Conservation (phyloP, 2,888 invertebrate genomes). For the Choristoneura rosaceana region DNA sequence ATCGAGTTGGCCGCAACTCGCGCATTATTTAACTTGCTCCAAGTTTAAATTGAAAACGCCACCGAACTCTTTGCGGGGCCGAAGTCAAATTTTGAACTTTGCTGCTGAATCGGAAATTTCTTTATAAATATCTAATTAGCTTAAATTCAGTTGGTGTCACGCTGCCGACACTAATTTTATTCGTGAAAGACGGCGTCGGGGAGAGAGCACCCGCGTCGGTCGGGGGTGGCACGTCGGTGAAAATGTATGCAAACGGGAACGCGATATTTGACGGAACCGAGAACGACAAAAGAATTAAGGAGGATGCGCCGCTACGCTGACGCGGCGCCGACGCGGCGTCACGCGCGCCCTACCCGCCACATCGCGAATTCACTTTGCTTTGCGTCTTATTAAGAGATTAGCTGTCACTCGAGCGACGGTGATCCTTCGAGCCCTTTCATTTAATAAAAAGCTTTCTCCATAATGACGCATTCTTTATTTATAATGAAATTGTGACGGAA, state of each 20-base stretch:
- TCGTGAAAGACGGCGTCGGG: slow-evolving; percentile 79
- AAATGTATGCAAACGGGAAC: slow-evolving; percentile 84
- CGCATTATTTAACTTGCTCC: slow-evolving; percentile 84
- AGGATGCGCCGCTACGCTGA: slow-evolving; percentile 50
- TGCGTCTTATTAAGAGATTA: slow-evolving; percentile 73
- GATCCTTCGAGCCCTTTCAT: slow-evolving; percentile 60
- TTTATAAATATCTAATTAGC: slow-evolving; percentile 86
- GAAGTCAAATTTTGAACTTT: slow-evolving; percentile 85
- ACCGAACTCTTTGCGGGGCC: slow-evolving; percentile 82
- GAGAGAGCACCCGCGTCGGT: slow-evolving; percentile 53
- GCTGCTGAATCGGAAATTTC: slow-evolving; percentile 85
- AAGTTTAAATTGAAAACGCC: slow-evolving; percentile 85
- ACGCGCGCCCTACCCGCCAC: slow-evolving; percentile 52
- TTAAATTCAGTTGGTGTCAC: slow-evolving; percentile 85
- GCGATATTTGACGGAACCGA: slow-evolving; percentile 82
- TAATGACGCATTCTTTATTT: slow-evolving; percentile 41
- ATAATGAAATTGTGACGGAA: background rate
- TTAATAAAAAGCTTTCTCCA: slow-evolving; percentile 49
- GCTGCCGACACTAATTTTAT: slow-evolving; percentile 85
- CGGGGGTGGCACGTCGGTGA: slow-evolving; percentile 57
- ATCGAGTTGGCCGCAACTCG: slow-evolving; percentile 81
- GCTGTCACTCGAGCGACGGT: slow-evolving; percentile 62
- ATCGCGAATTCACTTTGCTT: slow-evolving; percentile 75
- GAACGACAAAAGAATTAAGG: slow-evolving; percentile 84
- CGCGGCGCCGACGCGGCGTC: slow-evolving; percentile 40